Conservation (phyloP, 2,113 vertebrate species). For the Eidolon helvum region DNA sequence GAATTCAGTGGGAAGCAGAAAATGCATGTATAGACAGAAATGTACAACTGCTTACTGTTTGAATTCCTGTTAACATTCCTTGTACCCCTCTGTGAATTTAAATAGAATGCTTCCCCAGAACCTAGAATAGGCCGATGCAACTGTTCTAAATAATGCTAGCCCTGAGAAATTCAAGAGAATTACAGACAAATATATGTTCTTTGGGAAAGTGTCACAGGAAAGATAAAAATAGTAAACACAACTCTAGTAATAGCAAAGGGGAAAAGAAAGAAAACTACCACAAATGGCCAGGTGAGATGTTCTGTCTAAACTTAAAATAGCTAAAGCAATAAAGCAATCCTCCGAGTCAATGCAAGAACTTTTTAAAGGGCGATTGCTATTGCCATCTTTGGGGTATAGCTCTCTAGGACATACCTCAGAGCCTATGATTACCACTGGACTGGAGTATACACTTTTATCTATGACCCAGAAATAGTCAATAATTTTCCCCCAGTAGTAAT, state of each 20-base stretch:
- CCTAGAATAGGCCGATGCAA: not conserved
- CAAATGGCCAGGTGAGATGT: not conserved
- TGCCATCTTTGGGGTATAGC: not conserved
- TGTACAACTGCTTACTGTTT: not conserved
- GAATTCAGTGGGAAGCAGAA: not conserved
- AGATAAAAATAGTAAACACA: not conserved
- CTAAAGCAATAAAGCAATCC: constrained; percentile 10
- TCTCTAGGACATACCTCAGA: not conserved
- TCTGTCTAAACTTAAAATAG: constrained; percentile 19
- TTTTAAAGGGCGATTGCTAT: not conserved
- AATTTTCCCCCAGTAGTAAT: not conserved
- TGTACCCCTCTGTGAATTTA: not conserved
- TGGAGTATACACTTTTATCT: not conserved
- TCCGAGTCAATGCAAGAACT: not conserved
- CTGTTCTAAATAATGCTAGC: not conserved
- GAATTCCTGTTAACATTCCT: not conserved
- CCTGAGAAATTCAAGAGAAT: not conserved
- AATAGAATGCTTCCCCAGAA: not conserved
- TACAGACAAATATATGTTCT: not conserved
- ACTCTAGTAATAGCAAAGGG: not conserved
- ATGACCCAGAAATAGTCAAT: not conserved
- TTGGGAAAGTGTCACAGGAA: not conserved
- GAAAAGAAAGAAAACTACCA: not conserved
- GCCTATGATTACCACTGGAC: not conserved
- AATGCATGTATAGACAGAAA: not conserved